Evolutionary conservation across 1,140 invertebrate genomes (phyloP), one percentile per base, ranked within the genome.

Genomic region (Andricus grossulariae): DNA sequence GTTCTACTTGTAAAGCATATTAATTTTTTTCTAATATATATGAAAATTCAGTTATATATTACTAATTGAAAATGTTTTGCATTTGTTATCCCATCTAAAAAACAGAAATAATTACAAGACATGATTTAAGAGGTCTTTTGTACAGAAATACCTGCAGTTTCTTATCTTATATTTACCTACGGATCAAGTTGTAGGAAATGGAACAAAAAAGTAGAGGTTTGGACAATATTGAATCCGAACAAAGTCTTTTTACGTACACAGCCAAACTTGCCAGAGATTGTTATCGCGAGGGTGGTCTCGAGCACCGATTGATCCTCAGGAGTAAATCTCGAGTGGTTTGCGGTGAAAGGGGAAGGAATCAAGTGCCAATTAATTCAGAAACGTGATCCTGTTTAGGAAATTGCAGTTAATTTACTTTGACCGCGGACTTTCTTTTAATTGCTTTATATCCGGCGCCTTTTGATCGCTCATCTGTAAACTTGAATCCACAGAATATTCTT

Each of bases 331-430:
- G 52, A 80, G 79, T 72, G 49, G 77, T 72, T 45, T 54, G 60
- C 54, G 25, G 66, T 51, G 49, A 51, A 55, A 51, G 57, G 70
- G 49, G 75, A 80, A 77, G 77, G 82, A 82, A 72, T 85, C 81
- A 78, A 85, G 81, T 84, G 78, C 77, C 83, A 84, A 85, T 85
- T 85, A 85, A 83, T 79, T 80, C 78, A 78, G 54, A 74, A 72
- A 21, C 13, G 32, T 32, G 60, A 66, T 66, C 15, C 60, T 39
- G 60, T 66, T 66, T 39, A 66, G 60, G 25, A 66, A 66, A 39
- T 66, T 66, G 60, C 60, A 45, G 32, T 66, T 66, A 66, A 66
- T 66, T 66, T 15, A 66, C 60, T 66, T 32, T 66, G 60, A 66
- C 60, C n/a, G 60, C 39, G 25, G 60, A 66, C 25, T 66, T 32